These are phyloP conservation scores for Neoniphon sammara DNA, from an alignment of 2,797 vertebrate genomes.

Conservation along the genomic window DNA sequence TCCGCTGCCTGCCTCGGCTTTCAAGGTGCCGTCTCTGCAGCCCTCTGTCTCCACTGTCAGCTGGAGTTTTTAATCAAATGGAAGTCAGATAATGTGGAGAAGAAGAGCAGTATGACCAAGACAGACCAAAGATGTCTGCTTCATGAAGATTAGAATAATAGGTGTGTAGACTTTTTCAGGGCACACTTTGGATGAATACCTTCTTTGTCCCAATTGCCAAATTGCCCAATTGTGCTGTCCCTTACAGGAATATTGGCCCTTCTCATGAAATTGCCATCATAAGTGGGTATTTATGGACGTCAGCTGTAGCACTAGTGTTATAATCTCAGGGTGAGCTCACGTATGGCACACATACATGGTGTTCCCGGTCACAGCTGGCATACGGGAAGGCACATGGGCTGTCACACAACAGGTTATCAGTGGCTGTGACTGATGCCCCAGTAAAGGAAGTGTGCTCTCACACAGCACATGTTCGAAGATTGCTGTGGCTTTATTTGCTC, in stretches of 20 bases:
- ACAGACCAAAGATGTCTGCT: slow-evolving; percentile 3
- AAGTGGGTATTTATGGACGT: slow-evolving; percentile 62
- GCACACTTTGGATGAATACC: not conserved
- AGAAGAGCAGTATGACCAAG: slow-evolving; percentile 30
- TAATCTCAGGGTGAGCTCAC: slow-evolving; percentile 61
- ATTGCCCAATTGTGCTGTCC: slow-evolving; percentile 19
- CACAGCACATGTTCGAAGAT: slow-evolving; percentile 76
- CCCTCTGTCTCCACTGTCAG: slow-evolving; percentile 82
- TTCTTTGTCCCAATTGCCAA: too few relatives aligned
- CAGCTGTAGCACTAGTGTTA: slow-evolving; percentile 58
- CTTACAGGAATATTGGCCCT: not conserved
- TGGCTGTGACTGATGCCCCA: slow-evolving; percentile 28
- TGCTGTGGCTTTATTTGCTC: slow-evolving; percentile 64
- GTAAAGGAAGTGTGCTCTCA: slow-evolving; percentile 64
- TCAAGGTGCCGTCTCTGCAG: slow-evolving; percentile 79
- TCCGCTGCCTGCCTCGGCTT: slow-evolving; percentile 68
- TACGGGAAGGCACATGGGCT: slow-evolving; percentile 56
- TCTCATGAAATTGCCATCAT: slow-evolving; percentile 45
- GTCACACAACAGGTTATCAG: slow-evolving; percentile 70
- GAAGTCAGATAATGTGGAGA: slow-evolving; percentile 67
- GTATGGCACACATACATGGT: slow-evolving; percentile 47
- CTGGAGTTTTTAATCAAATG: slow-evolving; percentile 87
- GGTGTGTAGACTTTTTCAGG: not conserved
- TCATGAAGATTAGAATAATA: slow-evolving; percentile 5
- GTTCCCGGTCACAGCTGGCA: slow-evolving; percentile 73